Evolutionary conservation across 1,140 invertebrate species (phyloP), one percentile per base, ranked within the genome.

Genomic region (Myzus persicae): DNA sequence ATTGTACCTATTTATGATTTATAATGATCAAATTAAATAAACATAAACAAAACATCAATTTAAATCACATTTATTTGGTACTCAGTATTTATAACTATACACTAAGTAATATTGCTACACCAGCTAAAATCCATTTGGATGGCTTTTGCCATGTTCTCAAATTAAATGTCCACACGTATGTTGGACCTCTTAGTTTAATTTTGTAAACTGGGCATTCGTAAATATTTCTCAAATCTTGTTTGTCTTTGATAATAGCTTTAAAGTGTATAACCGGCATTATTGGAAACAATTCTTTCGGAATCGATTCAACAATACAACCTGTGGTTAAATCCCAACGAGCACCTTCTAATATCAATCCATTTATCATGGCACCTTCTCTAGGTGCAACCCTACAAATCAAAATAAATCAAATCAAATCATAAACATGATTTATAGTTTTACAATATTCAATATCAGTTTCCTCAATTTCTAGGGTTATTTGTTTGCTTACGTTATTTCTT

Each of bases 141-240:
- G 98, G 95, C 94, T 98, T 98, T 94, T 99, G 98, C 95, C 97
- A 98, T 1, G 97, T 98, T 96, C 97, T 98, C 24, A 99, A 95
- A 95, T 99, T 99, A 95, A 99, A 99, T 1, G 98, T 99, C 98
- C 98, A 99, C 98, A 99, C 98, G 95, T 97, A 99, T 1, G 98
- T 99, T 8, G 97, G 97, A 6, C 98, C 98, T 94, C 98, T 96
- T 94, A 96, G 96, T 94, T 97, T 96, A 18, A 98, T 99, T 95
- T 99, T 99, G 95, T 99, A 99, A 1, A 99, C 97, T 8, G 99
- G 98, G 95, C 98, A 99, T 94, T 98, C 97, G 95, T 99, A 99
- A 93, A 98, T 96, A 95, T 98, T 99, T 93, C 97, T 96, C 0
- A 96, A 95, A 94, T 99, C 98, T 94, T 97, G 97, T 95, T 99